A percentile compares a stretch with the other conserved stretches of the same genome.
These are phyloP conservation scores for Pelodiscus sinensis DNA, from an alignment of 2,113 vertebrate species.

Conservation along the genomic window DNA sequence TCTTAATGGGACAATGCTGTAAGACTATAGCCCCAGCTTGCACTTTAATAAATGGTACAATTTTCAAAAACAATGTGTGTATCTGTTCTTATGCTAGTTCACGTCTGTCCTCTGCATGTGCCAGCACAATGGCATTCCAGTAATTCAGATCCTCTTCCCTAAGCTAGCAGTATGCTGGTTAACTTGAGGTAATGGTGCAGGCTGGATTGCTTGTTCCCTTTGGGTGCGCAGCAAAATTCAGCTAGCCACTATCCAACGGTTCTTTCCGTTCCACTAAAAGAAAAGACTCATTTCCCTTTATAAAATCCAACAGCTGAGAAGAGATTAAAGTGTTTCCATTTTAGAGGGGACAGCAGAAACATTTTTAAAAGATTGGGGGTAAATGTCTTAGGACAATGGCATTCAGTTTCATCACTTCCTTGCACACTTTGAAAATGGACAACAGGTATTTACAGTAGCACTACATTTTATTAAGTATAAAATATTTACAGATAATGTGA, in stretches of 20 bases:
- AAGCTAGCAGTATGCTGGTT: background rate
- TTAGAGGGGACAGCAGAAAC: background rate
- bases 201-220: background rate
- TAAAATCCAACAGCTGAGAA: background rate
- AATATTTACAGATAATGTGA: slow-evolving; percentile 36
- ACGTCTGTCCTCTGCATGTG: background rate
- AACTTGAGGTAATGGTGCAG: background rate
- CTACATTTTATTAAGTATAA: slow-evolving; percentile 28
- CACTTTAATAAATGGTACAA: slow-evolving; percentile 74
- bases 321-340: background rate
- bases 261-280: background rate
- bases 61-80: slow-evolving; percentile 6
- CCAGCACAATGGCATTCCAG: background rate
- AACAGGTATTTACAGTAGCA: background rate
- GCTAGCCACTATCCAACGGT: background rate
- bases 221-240: background rate
- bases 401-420: background rate
- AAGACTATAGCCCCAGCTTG: slow-evolving; percentile 53
- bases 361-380: background rate
- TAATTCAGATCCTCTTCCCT: background rate
- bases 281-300: background rate
- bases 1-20: slow-evolving; percentile 28
- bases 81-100: background rate
- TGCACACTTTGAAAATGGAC: background rate
- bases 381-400: background rate